A percentile compares a stretch with the other conserved stretches of the same genome.
phyloP scores from a whole-genome alignment of 92 coral and sea anemone genomes.

The Epizoanthus rinbou region DNA sequence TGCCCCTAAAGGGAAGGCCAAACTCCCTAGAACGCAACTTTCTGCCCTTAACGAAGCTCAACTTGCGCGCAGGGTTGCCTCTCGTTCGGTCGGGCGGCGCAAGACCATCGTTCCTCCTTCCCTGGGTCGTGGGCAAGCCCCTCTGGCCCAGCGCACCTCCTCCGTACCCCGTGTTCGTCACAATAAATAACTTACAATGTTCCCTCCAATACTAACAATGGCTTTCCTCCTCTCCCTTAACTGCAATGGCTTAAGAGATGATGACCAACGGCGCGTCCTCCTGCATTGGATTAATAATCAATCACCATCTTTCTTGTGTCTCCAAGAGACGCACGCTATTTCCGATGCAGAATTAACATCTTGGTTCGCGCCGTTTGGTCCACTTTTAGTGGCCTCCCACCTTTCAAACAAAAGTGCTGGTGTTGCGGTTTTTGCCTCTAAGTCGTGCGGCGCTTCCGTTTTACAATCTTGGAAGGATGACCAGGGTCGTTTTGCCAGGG shows the following conservation, averaged over 20 bases:
- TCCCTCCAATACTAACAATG: too few relatives aligned
- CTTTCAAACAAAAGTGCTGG: background rate
- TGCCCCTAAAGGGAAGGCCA: too few relatives aligned
- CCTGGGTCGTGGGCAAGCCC: too few relatives aligned
- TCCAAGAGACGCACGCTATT: conserved; percentile 20
- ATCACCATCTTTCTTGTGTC: background rate
- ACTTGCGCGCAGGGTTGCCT: too few relatives aligned
- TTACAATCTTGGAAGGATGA: background rate
- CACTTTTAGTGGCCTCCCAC: background rate
- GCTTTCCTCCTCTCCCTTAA: background rate
- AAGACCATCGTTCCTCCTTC: too few relatives aligned
- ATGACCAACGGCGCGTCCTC: background rate
- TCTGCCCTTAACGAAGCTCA: too few relatives aligned
- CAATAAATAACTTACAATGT: too few relatives aligned
- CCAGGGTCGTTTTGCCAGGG: background rate
- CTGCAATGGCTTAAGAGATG: conserved; percentile 11
- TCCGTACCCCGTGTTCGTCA: too few relatives aligned
- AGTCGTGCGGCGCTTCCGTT: background rate
- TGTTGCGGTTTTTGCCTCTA: conserved; percentile 7
- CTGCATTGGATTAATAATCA: background rate
- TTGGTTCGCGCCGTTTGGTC: conserved; percentile 9
- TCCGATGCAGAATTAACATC: background rate
- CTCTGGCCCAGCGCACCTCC: too few relatives aligned
- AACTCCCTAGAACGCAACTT: too few relatives aligned
- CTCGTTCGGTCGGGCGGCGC: too few relatives aligned